Evolutionary conservation across 2,888 invertebrate species (phyloP), one percentile per base, ranked within the genome.

Genomic region (Malthinus flaveolus): DNA sequence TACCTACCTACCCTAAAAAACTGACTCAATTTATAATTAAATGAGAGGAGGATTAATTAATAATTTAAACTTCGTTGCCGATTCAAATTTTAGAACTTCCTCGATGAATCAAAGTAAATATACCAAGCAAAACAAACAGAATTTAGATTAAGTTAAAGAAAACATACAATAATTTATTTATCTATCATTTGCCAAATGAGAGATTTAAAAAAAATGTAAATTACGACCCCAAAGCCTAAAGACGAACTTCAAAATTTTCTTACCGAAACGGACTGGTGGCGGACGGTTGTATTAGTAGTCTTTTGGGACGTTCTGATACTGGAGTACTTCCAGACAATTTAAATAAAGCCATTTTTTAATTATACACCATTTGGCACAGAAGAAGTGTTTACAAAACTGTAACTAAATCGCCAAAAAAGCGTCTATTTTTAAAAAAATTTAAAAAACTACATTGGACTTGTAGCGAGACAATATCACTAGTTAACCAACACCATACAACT

Each of bases 261-360:
- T 66, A 77, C 77, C 75, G 75, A 70, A 77, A 77, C 4, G 76
- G 76, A 60, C 72, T 73, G 37, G 69, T 72, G 31, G 75, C 72
- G 57, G 74, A 73, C 49, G 72, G 72, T 49, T 72, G 68, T 50
- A 71, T 68, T n/a, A 71, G 65, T 31, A 72, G 72, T 62, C 73
- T 72, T 58, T 68, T 69, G 6, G 74, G 71, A 44, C 74, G 74
- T 49, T 68, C 71, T 12, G 68, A 64, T 55, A 70, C 63, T 47
- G 23, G 23, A 6, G 39, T 15, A 12, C 23, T 42, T 15, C 68
- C 70, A 52, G 63, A 66, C 37, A 72, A 69, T 66, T 71, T 73
- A 62, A 74, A 73, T 62, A 73, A 68, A 49, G 75, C 73, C 71
- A 71, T 73, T 8, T 53, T 47, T 42, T 4, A 34, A 42, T n/a